Base-by-base conservation (phyloP, 2,113 vertebrate genomes). In the Tiliqua scincoides region DNA sequence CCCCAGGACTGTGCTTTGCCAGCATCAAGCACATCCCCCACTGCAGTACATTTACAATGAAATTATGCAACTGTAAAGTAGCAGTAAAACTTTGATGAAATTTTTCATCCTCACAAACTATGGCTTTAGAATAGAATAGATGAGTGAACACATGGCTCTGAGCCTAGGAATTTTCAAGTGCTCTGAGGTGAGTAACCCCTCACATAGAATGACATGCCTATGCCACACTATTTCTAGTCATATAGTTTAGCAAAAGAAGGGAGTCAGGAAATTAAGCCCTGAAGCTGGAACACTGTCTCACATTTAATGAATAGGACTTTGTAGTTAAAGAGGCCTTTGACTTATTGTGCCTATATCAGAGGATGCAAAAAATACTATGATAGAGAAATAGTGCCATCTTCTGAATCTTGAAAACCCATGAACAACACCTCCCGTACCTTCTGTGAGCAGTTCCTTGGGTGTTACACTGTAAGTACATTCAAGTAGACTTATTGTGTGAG, bases 321-420 rank as follows among this genome's bases (percentile, higher is more conserved):
- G 25, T 25, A 73, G 27, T 48, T 48, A 25, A 72, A 7, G 8
- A 72, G 40, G 8, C 71, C 20, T 9, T 43, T 73, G 10, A 73
- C 21, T 20, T 72, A 23, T 40, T 72, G 40, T 72, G 37, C 18
- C 17, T 43, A 25, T 25, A 72, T 21, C 18, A 18, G 35, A 71
- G 1, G 32, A 73, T 43, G 23, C 37, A 9, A 73, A 43, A 65
- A 73, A 73, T 40, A 43, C 27, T 73, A 73, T 43, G 71, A 25
- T 73, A 73, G 71, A 73, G 71, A 25, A 73, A 73, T 73, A 37
- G 71, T 37, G 71, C 71, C 71, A 73, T 73, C 71, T 73, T 73
- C 71, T 48, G 71, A 73, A 73, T 73, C 71, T 73, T 43, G 71
- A 48, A 48, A 73, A 25, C 71, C 71, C 8, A 73, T 43, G 71